These are phyloP conservation scores for Eulemur rufifrons DNA, from an alignment of 2,113 vertebrate genomes.

Conservation along the genomic window DNA sequence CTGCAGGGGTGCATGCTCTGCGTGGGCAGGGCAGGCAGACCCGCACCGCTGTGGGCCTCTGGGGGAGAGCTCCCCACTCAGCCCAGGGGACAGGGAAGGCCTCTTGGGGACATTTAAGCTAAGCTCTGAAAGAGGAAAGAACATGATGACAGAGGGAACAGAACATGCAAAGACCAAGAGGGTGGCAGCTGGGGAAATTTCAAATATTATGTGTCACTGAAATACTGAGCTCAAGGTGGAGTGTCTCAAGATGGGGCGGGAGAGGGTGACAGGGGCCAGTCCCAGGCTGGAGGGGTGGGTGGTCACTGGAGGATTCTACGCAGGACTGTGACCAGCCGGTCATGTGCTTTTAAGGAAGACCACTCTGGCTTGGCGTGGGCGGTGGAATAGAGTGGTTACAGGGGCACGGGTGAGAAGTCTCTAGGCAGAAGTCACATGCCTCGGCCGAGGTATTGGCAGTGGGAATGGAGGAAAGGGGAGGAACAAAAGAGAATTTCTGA, in stretches of 20 bases:
- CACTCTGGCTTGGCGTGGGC: not conserved
- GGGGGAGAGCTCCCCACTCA: not conserved
- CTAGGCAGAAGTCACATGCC: not conserved
- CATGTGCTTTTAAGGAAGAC: not conserved
- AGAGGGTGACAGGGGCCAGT: not conserved
- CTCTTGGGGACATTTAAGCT: not conserved
- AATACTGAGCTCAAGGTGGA: not conserved
- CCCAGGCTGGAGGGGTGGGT: not conserved
- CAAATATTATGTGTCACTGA: not conserved
- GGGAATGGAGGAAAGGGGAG: not conserved
- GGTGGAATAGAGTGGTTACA: not conserved
- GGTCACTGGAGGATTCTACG: not conserved
- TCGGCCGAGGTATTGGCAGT: not conserved
- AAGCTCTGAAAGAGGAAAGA: not conserved
- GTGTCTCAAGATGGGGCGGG: not conserved
- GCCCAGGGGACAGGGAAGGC: not conserved
- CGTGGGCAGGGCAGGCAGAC: too few species aligned
- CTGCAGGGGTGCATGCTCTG: too few species aligned
- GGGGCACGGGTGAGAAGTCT: not conserved
- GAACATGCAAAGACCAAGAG: not conserved
- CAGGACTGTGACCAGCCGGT: not conserved
- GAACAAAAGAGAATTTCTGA: not conserved
- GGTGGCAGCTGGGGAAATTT: not conserved
- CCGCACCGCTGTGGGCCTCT: accelerated
- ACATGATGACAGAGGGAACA: not conserved